Percentiles rank a stretch among this genome's conserved stretches.
Conservation (phyloP, 2,797 vertebrate species). For the Intellagama lesueurii region DNA sequence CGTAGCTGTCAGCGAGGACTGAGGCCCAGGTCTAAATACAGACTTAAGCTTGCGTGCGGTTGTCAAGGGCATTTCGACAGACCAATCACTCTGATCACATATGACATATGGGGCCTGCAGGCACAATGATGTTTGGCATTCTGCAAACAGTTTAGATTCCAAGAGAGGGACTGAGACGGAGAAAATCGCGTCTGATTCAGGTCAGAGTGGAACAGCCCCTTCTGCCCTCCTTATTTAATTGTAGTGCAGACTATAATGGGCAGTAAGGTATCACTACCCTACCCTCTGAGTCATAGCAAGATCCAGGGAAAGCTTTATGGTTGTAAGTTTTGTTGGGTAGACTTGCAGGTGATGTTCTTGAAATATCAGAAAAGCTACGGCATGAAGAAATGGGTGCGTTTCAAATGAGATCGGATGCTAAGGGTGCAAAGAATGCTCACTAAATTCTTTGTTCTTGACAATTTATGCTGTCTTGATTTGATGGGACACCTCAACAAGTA, state of each 20-base stretch:
- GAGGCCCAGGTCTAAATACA: background rate
- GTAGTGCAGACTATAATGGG: background rate
- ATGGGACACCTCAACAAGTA: too few relatives aligned
- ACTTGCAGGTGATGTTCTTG: background rate
- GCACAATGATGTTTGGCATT: background rate
- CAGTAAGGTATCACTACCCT: fast-evolving
- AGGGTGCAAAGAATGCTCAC: too few relatives aligned
- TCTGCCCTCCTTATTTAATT: background rate
- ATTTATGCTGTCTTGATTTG: too few relatives aligned
- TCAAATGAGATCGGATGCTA: too few relatives aligned
- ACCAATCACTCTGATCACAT: background rate
- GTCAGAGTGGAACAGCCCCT: background rate
- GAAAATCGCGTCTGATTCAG: background rate
- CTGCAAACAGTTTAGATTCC: conserved; percentile 23
- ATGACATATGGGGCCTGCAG: background rate
- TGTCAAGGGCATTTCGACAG: conserved; percentile 17
- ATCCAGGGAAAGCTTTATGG: background rate
- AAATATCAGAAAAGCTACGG: too few relatives aligned
- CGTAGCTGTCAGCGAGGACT: background rate
- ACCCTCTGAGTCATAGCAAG: background rate
- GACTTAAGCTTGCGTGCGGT: background rate
- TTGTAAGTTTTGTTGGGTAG: background rate
- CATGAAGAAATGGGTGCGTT: background rate
- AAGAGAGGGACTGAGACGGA: background rate
- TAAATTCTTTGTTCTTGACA: too few relatives aligned